Conservation (phyloP, 2,113 vertebrate species). For the Peucedramus taeniatus region DNA sequence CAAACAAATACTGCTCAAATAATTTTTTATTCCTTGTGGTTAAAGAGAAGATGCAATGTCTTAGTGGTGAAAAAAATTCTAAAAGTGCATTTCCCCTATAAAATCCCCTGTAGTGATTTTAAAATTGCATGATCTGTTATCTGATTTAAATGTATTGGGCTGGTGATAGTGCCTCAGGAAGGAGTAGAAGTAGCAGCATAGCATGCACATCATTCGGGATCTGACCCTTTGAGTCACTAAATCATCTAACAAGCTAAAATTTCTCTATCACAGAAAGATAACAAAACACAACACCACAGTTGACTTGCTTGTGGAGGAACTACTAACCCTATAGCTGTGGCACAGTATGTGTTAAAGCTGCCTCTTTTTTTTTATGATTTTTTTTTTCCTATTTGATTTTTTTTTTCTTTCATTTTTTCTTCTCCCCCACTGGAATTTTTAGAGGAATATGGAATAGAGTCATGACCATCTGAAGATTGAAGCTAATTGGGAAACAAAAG, state of each 20-base stretch:
- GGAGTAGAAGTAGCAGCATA: not conserved
- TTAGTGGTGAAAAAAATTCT: not conserved
- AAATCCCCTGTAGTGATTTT: not conserved
- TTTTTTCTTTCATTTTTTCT: not conserved
- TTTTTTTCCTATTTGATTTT: not conserved
- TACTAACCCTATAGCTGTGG: not conserved
- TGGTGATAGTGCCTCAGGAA: not conserved
- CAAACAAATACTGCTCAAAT: not conserved
- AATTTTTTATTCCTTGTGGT: not conserved
- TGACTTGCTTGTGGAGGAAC: not conserved
- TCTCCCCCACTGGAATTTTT: not conserved
- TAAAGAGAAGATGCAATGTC: not conserved
- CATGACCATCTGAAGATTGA: conserved; percentile 31
- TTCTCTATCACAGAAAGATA: not conserved
- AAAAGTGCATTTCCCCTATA: not conserved
- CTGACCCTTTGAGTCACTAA: not conserved
- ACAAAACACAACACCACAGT: not conserved
- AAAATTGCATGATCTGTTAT: not conserved
- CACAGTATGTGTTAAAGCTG: not conserved
- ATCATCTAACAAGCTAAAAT: conserved; percentile 6
- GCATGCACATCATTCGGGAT: not conserved
- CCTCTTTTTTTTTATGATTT: not conserved
- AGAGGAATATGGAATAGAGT: conserved; percentile 13
- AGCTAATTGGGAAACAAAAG: conserved; percentile 51
- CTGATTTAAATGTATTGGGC: not conserved